Conservation (phyloP, 1,140 invertebrate species). For the Drosophila dunni region DNA sequence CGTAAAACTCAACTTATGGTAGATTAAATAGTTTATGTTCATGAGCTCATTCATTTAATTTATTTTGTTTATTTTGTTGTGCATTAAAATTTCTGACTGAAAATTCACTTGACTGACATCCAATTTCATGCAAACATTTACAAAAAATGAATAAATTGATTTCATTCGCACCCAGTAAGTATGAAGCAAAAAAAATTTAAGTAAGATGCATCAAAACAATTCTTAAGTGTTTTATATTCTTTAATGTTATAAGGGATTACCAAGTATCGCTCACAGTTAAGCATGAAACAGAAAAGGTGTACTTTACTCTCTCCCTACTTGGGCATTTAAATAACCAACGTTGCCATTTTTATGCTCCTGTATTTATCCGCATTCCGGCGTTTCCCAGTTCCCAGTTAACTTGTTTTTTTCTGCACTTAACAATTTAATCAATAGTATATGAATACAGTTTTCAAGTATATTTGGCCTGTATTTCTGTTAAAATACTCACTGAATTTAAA, state of each 20-base stretch:
- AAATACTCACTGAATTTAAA: too few relatives aligned
- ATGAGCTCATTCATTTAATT: too few relatives aligned
- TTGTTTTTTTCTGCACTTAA: too few relatives aligned
- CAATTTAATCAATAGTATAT: too few relatives aligned
- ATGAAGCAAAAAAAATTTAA: too few relatives aligned
- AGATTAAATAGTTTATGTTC: too few relatives aligned
- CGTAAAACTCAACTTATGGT: neutral
- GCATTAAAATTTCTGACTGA: constrained; percentile 6
- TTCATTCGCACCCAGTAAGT: constrained; percentile 27
- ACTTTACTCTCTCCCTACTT: neutral
- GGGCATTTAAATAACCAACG: neutral
- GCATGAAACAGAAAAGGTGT: neutral
- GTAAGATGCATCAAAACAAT: constrained; percentile 12
- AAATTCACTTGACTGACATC: constrained; percentile 23
- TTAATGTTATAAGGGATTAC: neutral
- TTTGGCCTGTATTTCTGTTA: too few relatives aligned
- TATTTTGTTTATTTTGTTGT: too few relatives aligned
- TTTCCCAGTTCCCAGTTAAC: too few relatives aligned
- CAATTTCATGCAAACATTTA: constrained; percentile 75
- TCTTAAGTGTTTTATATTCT: constrained; percentile 5
- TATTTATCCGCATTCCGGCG: too few relatives aligned
- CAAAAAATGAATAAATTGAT: constrained; percentile 70
- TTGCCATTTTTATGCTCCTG: neutral
- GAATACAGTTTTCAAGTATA: too few relatives aligned
- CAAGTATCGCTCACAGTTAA: constrained; percentile 3